phyloP scores from a whole-genome alignment of 1,140 invertebrate genomes.

The Aphaenogaster rudis region DNA sequence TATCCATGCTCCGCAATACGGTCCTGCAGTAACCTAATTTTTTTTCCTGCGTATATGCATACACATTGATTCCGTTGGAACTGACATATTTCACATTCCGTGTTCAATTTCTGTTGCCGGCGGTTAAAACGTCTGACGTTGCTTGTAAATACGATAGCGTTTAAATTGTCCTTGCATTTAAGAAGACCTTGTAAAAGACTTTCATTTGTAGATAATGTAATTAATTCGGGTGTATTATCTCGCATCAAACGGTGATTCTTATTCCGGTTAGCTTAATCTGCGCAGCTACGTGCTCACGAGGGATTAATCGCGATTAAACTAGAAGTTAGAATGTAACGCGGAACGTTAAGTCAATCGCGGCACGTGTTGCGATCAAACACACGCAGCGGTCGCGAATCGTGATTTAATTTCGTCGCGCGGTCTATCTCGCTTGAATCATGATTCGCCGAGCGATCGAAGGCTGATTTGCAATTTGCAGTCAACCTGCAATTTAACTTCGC shows the following conservation, averaged over 20 bases:
- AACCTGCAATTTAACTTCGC: neutral
- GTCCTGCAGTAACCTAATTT: constrained; percentile 22
- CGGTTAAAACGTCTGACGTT: neutral
- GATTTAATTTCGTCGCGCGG: constrained; percentile 25
- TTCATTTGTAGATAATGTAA: neutral
- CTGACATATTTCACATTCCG: constrained; percentile 4
- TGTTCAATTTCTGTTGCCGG: neutral
- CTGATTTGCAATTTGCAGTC: constrained; percentile 6
- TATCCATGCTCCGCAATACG: neutral
- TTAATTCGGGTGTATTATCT: neutral
- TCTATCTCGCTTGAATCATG: neutral
- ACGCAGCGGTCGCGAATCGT: constrained; percentile 9
- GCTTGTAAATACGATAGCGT: neutral
- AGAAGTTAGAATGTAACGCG: constrained; percentile 44
- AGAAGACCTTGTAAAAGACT: neutral
- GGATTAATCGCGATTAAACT: constrained; percentile 62
- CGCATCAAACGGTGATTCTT: neutral
- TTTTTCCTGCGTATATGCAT: constrained; percentile 22
- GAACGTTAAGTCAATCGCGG: constrained; percentile 56
- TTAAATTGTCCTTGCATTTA: neutral
- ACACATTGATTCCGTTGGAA: constrained; percentile 19
- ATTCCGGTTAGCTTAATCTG: neutral
- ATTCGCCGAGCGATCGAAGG: neutral
- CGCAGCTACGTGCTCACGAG: constrained; percentile 27
- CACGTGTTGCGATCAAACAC: constrained; percentile 13